phyloP scores from a whole-genome alignment of 2,888 invertebrate species.

The Macaria notata region DNA sequence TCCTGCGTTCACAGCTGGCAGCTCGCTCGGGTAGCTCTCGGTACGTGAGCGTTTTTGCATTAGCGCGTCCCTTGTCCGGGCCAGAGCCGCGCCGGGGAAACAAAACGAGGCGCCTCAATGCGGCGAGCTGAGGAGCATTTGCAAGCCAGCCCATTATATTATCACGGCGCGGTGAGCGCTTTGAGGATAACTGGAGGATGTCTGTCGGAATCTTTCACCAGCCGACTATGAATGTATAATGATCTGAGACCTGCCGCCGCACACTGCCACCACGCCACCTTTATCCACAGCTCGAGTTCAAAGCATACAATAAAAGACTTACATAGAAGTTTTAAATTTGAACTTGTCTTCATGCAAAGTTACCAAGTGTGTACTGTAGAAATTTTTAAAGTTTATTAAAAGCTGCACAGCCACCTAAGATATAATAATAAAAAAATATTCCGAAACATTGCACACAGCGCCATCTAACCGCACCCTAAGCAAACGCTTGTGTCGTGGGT shows the following conservation, averaged over 20 bases:
- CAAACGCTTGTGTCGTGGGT: too few species aligned
- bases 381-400: too few species aligned
- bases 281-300: constrained; percentile 15
- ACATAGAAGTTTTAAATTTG: too few species aligned
- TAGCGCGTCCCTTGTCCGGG: constrained; percentile 11
- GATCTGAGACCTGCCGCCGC: constrained; percentile 49
- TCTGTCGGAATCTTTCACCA: constrained; percentile 65
- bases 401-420: too few species aligned
- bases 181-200: constrained; percentile 61
- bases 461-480: too few species aligned
- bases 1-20: neutral
- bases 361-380: too few species aligned
- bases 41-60: constrained; percentile 11
- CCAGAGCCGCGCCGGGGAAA: constrained; percentile 20
- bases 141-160: constrained; percentile 67
- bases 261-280: constrained; percentile 6
- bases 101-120: constrained; percentile 32
- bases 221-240: constrained; percentile 77
- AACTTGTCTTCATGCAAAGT: too few species aligned
- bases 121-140: constrained; percentile 46
- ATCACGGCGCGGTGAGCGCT: constrained; percentile 72
- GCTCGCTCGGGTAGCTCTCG: constrained; percentile 1
- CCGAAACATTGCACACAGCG: too few species aligned
- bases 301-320: too few species aligned
- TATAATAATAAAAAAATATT: too few species aligned